Base-by-base conservation (phyloP, 2,888 invertebrate species). In the Priocnemis perturbator region DNA sequence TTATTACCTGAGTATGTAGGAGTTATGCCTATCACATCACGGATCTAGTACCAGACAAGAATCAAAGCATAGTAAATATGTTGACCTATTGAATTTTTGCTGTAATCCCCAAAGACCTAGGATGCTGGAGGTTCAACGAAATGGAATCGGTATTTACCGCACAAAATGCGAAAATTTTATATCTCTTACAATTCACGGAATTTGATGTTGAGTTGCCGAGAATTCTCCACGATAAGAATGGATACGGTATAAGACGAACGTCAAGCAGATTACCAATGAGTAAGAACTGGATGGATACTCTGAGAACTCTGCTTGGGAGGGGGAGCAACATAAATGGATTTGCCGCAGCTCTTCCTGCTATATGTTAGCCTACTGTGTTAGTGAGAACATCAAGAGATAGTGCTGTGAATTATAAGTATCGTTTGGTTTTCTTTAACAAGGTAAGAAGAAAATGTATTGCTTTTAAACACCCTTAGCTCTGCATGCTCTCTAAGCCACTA, bases 311-410 rank as follows among this genome's bases (percentile, higher is more conserved):
- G 67, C 57, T 44, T 52, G 53, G 77, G 76, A 78, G 83, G 85
- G 84, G 84, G 57, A 77, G 52, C 65, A 56, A 77, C 84, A 85
- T 85, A 85, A 81, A 85, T 83, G 75, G 84, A 83, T 82, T 79
- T 77, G 83, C 78, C 64, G 74, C 76, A 78, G 75, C 37, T 77
- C 78, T 74, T 69, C 60, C 67, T 76, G 73, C 69, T 81, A 82
- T 65, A 83, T 74, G 71, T 73, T 64, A 69, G 70, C 37, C 64
- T 60, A 73, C 67, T 73, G 75, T 75, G 78, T 57, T 53, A 77
- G 73, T 71, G 78, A 73, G 76, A 81, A 78, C 77, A 80, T 69
- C 68, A 64, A 65, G 37, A 60, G 59, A 69, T 68, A 60, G 55
- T 50, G 44, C 57, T 60, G 23, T 68, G 56, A 67, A 61, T 64